Evolutionary conservation across 2,797 vertebrate genomes (phyloP).

Genomic region (Yasuhikotakia modesta): DNA sequence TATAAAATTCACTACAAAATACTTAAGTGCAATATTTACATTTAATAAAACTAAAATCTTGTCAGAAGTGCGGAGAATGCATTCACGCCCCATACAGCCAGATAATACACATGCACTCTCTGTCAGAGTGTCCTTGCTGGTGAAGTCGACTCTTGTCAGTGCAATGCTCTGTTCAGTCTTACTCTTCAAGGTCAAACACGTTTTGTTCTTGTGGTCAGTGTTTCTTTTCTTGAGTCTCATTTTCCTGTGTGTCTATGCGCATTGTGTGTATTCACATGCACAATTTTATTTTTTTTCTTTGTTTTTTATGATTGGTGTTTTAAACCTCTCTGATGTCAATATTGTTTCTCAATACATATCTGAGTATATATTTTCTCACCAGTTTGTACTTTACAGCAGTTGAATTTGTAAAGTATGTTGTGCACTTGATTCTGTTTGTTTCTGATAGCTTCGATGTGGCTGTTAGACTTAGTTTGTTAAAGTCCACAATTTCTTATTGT

Average conservation of each 20-base stretch:
- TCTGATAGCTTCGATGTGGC: too few species aligned
- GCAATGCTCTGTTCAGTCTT: conserved; percentile 55
- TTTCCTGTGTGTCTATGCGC: conserved; percentile 60
- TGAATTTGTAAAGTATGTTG: too few species aligned
- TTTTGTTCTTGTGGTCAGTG: conserved; percentile 71
- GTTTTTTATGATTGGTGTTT: conserved; percentile 58
- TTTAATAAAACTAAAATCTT: conserved; percentile 42
- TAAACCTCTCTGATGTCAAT: conserved; percentile 67
- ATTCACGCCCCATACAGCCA: background rate
- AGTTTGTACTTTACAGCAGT: conserved; percentile 63
- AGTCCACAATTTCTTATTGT: conserved; percentile 77
- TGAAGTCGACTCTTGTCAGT: conserved; percentile 70
- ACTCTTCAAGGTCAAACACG: conserved; percentile 65
- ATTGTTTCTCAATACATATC: conserved; percentile 69
- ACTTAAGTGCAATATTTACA: conserved; percentile 75
- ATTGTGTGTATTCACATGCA: conserved; percentile 41
- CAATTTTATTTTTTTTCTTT: conserved; percentile 48
- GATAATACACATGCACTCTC: background rate
- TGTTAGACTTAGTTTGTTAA: conserved; percentile 79
- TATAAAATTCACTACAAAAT: conserved; percentile 64
- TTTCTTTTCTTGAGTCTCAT: conserved; percentile 56
- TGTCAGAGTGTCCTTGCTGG: conserved; percentile 59
- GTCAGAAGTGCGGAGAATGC: background rate
- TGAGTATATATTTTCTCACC: conserved; percentile 81
- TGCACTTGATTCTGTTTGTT: conserved; percentile 75